Conservation (phyloP, 2,113 vertebrate species). For the Cyanoderma ruficeps region DNA sequence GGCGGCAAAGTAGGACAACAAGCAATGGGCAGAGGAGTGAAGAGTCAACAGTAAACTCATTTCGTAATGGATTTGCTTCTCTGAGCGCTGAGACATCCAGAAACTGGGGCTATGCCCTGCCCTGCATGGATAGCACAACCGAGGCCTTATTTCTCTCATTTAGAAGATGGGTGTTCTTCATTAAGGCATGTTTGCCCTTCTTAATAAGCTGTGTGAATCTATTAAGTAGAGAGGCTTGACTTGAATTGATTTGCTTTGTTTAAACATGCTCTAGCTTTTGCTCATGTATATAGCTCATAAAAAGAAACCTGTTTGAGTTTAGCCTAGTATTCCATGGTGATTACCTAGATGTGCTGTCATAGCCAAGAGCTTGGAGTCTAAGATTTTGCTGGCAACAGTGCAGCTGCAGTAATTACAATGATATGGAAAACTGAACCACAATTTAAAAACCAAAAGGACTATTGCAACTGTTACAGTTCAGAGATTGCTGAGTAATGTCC, state of each 20-base stretch:
- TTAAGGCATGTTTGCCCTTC: slow-evolving; percentile 48
- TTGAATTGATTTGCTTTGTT: slow-evolving; percentile 62
- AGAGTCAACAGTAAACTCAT: neutral
- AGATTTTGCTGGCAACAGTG: slow-evolving; percentile 23
- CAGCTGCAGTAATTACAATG: slow-evolving; percentile 41
- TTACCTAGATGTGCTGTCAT: slow-evolving; percentile 40
- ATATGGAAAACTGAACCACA: slow-evolving; percentile 50
- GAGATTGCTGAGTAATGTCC: slow-evolving; percentile 30
- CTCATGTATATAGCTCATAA: slow-evolving; percentile 57
- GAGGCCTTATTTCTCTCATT: slow-evolving; percentile 23
- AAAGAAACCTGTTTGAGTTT: slow-evolving; percentile 59
- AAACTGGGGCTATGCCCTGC: neutral
- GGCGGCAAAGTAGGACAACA: neutral
- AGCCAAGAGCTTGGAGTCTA: slow-evolving; percentile 47
- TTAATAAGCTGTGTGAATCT: slow-evolving; percentile 56
- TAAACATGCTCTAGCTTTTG: slow-evolving; percentile 63
- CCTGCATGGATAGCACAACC: neutral
- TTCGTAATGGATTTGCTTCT: neutral
- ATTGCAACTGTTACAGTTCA: neutral
- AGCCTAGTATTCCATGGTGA: slow-evolving; percentile 40
- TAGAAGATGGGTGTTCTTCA: slow-evolving; percentile 53
- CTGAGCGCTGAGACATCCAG: neutral
- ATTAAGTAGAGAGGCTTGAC: slow-evolving; percentile 29
- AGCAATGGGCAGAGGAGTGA: neutral
- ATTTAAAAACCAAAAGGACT: slow-evolving; percentile 28